phyloP scores from a whole-genome alignment of 1,140 invertebrate species.

The Drosophila parvula region DNA sequence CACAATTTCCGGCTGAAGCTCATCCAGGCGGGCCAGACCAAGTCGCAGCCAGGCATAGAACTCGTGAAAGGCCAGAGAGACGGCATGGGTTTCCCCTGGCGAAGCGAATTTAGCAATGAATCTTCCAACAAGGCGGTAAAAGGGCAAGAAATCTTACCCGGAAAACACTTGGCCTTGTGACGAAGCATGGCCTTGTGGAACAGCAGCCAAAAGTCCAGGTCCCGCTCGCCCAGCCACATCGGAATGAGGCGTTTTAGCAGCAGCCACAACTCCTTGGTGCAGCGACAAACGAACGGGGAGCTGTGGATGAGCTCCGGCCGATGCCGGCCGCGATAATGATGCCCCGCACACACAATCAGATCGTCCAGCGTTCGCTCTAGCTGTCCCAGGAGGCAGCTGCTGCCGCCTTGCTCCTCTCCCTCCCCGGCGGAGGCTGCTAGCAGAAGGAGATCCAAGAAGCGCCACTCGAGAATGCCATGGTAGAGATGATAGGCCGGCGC shows the following conservation, averaged over 20 bases:
- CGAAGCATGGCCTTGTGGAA: slow-evolving; percentile 69
- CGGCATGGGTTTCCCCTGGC: slow-evolving; percentile 3
- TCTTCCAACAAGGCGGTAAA: too few species aligned
- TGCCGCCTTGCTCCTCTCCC: background rate
- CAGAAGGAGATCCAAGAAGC: slow-evolving; percentile 70
- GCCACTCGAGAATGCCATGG: slow-evolving; percentile 79
- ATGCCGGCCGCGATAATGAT: slow-evolving; percentile 59
- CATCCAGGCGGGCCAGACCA: slow-evolving; percentile 38
- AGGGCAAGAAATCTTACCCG: slow-evolving; percentile 9
- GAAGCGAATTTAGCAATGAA: too few species aligned
- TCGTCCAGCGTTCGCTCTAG: slow-evolving; percentile 62
- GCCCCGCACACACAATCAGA: slow-evolving; percentile 59
- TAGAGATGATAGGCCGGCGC: slow-evolving; percentile 76
- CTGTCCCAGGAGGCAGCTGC: slow-evolving; percentile 28
- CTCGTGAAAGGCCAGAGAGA: slow-evolving; percentile 44
- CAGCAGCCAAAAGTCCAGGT: slow-evolving; percentile 61
- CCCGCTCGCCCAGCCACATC: slow-evolving; percentile 13
- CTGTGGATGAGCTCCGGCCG: slow-evolving; percentile 58
- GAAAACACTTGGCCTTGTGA: slow-evolving; percentile 30
- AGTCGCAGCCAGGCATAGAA: slow-evolving; percentile 68
- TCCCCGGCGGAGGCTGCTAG: background rate
- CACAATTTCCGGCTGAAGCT: background rate
- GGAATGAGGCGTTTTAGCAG: slow-evolving; percentile 41
- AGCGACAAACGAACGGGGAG: slow-evolving; percentile 75
- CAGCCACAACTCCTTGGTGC: slow-evolving; percentile 77